Conservation (phyloP, 2,797 vertebrate species). For the Karalla daura region DNA sequence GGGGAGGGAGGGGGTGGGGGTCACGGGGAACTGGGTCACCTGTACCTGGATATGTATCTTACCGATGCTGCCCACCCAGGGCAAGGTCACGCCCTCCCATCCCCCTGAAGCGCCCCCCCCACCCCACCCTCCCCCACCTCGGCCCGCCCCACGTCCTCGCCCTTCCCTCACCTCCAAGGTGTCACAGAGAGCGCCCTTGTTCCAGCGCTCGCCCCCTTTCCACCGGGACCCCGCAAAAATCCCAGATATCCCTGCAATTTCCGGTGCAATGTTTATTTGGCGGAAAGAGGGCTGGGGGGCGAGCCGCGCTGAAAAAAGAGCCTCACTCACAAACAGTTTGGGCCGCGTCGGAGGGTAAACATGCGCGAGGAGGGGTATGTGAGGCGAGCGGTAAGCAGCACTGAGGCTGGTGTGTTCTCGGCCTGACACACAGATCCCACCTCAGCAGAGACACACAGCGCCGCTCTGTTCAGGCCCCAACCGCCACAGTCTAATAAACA, state of each 20-base stretch:
- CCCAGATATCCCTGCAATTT: slow-evolving; percentile 87
- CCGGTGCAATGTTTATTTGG: slow-evolving; percentile 86
- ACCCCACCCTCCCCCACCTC: slow-evolving; percentile 8
- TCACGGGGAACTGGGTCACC: slow-evolving; percentile 73
- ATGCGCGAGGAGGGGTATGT: slow-evolving; percentile 65
- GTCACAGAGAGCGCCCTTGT: slow-evolving; percentile 83
- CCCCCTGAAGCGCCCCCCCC: slow-evolving; percentile 8
- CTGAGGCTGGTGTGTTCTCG: slow-evolving; percentile 79
- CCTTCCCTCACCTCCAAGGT: slow-evolving; percentile 69
- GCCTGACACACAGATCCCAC: slow-evolving; percentile 72
- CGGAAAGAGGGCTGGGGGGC: slow-evolving; percentile 56
- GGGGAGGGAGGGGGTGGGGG: slow-evolving; percentile 62
- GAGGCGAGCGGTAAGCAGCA: slow-evolving; percentile 64
- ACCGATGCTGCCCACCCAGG: slow-evolving; percentile 48
- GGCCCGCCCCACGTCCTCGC: slow-evolving; percentile 34
- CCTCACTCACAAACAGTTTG: slow-evolving; percentile 79
- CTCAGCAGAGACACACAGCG: slow-evolving; percentile 73
- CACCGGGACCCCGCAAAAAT: slow-evolving; percentile 83
- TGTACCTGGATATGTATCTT: slow-evolving; percentile 47
- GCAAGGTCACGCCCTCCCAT: slow-evolving; percentile 58
- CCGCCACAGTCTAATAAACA: slow-evolving; percentile 61
- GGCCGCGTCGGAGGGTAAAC: slow-evolving; percentile 74
- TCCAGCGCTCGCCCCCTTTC: slow-evolving; percentile 72
- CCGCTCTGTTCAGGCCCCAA: slow-evolving; percentile 74
- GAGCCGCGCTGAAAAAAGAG: slow-evolving; percentile 68